phyloP scores from a whole-genome alignment of 2,797 vertebrate species.

The Poeciliopsis turneri region DNA sequence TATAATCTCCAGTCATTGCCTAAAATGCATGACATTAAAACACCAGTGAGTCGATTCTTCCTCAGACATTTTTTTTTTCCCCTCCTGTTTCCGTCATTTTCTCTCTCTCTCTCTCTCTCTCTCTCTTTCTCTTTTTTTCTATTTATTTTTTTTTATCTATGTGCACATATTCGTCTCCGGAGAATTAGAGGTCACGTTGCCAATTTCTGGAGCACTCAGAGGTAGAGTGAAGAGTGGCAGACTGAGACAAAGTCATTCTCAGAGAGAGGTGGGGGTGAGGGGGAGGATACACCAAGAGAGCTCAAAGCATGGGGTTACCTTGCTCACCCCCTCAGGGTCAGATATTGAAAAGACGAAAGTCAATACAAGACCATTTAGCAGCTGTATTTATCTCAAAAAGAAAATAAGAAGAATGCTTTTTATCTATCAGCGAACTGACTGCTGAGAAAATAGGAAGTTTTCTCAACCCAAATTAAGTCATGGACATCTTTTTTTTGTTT shows the following conservation, averaged over 20 bases:
- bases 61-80: conserved; percentile 46
- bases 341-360: conserved; percentile 67
- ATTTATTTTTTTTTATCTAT: conserved; percentile 52
- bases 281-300: conserved; percentile 30
- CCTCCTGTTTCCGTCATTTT: too few relatives aligned
- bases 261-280: not conserved
- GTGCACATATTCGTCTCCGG: conserved; percentile 61
- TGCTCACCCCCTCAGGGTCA: conserved; percentile 67
- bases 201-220: conserved; percentile 67
- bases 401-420: not conserved
- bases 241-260: conserved; percentile 20
- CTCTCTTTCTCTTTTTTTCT: too few relatives aligned
- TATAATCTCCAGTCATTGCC: conserved; percentile 73
- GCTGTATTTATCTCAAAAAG: conserved; percentile 37
- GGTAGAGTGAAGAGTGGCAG: conserved; percentile 44
- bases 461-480: not conserved
- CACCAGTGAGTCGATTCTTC: conserved; percentile 80
- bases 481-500: not conserved
- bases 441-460: not conserved
- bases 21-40: conserved; percentile 85
- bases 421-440: not conserved
- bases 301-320: conserved; percentile 63
- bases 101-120: conserved; percentile 29
- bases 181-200: conserved; percentile 75
- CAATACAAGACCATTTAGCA: conserved; percentile 72